Evolutionary conservation across 2,113 vertebrate species (phyloP).

Genomic region (Lamprotornis superbus): DNA sequence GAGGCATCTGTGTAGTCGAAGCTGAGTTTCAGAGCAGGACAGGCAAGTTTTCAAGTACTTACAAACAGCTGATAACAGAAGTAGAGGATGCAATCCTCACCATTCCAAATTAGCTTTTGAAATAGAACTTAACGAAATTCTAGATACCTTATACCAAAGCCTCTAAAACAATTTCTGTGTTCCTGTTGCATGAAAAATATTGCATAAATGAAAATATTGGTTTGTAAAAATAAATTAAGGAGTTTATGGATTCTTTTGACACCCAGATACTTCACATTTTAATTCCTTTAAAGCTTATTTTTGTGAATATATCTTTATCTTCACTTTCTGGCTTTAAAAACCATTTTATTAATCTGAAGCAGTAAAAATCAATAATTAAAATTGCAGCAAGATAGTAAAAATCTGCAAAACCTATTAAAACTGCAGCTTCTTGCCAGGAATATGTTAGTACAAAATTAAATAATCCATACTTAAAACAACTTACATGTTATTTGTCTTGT

Average conservation of each 20-base stretch:
- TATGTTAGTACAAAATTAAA: background rate
- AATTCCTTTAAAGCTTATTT: background rate
- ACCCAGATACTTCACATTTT: background rate
- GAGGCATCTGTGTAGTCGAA: background rate
- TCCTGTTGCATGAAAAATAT: background rate
- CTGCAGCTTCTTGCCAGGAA: background rate
- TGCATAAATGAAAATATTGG: background rate
- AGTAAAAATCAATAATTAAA: background rate
- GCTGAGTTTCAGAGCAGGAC: background rate
- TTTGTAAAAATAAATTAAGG: background rate
- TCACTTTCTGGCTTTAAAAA: background rate
- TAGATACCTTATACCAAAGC: background rate
- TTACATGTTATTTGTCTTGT: background rate
- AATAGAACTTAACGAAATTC: background rate
- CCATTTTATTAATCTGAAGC: background rate
- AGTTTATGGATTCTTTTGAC: background rate
- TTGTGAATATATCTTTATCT: background rate
- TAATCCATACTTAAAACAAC: background rate
- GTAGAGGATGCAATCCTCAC: background rate
- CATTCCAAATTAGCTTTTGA: background rate
- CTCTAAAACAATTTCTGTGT: background rate
- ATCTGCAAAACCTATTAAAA: background rate
- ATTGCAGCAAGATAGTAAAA: background rate
- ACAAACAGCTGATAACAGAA: background rate
- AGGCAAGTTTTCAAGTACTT: background rate